phyloP scores from a whole-genome alignment of 1,140 invertebrate species.

The Semibalanus balanoides region DNA sequence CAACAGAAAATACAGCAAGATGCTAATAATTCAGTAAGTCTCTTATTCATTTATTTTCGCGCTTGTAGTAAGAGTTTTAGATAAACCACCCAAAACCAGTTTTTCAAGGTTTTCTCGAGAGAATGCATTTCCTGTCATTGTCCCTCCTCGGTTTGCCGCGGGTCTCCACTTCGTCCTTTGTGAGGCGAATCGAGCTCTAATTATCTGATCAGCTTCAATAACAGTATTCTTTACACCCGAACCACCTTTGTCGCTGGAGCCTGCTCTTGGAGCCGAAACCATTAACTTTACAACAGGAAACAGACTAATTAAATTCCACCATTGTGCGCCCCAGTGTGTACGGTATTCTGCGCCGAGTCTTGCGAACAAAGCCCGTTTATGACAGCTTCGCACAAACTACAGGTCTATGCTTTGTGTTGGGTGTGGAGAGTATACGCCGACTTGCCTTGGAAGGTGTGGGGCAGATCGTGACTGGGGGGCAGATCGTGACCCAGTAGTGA shows the following conservation, averaged over 20 bases:
- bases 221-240: not conserved
- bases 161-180: not conserved
- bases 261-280: not conserved
- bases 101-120: not conserved
- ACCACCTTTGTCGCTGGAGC: not conserved
- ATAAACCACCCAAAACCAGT: not conserved
- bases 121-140: not conserved
- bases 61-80: no score
- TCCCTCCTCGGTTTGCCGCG: not conserved
- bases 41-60: no score
- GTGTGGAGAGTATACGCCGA: no score
- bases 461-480: no score
- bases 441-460: no score
- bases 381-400: not conserved
- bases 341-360: not conserved
- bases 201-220: not conserved
- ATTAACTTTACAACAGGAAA: conserved; percentile 1
- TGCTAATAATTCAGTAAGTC: no score
- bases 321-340: not conserved
- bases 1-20: no score
- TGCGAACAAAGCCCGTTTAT: not conserved
- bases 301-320: not conserved
- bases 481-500: no score
- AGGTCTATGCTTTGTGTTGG: no score
- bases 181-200: not conserved